These are phyloP conservation scores for Thalassarche chlororhynchos DNA, from an alignment of 2,113 vertebrate species.

Conservation along the genomic window DNA sequence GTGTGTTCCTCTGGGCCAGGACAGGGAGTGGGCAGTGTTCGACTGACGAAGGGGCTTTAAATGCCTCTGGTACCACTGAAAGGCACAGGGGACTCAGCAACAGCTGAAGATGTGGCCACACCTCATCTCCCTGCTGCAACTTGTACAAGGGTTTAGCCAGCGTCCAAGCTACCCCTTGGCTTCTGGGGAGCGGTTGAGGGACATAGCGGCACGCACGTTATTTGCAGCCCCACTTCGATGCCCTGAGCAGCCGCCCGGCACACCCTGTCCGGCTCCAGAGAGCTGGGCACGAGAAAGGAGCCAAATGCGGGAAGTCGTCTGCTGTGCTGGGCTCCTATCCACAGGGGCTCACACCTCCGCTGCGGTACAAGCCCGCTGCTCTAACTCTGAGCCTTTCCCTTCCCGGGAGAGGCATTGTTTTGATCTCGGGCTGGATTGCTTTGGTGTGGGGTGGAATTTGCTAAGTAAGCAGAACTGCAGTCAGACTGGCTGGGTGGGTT, in stretches of 20 bases:
- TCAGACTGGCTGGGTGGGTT: constrained; percentile 54
- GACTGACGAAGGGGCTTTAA: neutral
- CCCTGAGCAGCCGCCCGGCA: neutral
- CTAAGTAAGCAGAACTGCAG: constrained; percentile 48
- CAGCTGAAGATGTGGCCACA: constrained; percentile 33
- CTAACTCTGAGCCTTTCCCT: neutral
- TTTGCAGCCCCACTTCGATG: neutral
- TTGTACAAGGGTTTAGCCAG: neutral
- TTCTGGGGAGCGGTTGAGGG: neutral
- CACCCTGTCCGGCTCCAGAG: neutral
- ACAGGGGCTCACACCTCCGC: neutral
- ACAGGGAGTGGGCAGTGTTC: neutral
- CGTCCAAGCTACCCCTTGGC: neutral
- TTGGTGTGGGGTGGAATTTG: constrained; percentile 54
- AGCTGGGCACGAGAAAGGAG: neutral
- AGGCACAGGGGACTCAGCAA: neutral
- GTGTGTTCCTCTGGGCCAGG: neutral
- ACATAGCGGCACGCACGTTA: accelerated
- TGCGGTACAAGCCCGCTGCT: neutral
- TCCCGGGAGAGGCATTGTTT: neutral
- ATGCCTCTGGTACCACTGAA: neutral
- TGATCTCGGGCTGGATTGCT: neutral
- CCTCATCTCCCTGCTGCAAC: neutral
- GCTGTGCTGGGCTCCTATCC: neutral
- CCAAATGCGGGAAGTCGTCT: neutral